These are phyloP conservation scores for Luperina testacea DNA, from an alignment of 2,888 invertebrate genomes.

Conservation along the genomic window DNA sequence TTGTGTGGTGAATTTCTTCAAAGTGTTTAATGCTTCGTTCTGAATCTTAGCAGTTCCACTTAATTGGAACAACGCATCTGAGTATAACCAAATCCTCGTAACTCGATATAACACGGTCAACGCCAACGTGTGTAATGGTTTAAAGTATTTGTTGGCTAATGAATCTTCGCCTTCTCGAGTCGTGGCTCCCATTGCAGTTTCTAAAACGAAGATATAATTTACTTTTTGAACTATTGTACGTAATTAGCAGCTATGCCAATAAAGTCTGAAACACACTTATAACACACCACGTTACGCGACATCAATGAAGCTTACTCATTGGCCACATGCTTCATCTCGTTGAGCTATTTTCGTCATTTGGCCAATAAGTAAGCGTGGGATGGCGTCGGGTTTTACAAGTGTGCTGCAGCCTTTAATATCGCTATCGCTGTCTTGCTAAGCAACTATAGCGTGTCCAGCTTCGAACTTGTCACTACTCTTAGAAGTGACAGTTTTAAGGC, in stretches of 20 bases:
- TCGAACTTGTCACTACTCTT: background rate
- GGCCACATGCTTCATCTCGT: too few relatives aligned
- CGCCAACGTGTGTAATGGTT: slow-evolving; percentile 57
- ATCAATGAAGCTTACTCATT: too few relatives aligned
- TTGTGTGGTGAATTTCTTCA: slow-evolving; percentile 88
- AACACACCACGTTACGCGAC: too few relatives aligned
- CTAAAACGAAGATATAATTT: slow-evolving; percentile 42
- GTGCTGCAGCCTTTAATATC: background rate
- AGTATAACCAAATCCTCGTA: slow-evolving; percentile 59
- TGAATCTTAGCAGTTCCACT: slow-evolving; percentile 34
- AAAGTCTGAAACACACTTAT: too few relatives aligned
- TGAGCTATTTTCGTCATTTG: too few relatives aligned
- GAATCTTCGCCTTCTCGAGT: slow-evolving; percentile 77
- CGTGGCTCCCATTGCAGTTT: slow-evolving; percentile 90
- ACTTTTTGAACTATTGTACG: background rate
- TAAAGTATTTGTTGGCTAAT: slow-evolving; percentile 81
- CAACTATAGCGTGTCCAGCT: background rate
- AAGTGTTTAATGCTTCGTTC: slow-evolving; percentile 72
- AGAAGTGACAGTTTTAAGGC: background rate
- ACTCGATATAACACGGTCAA: slow-evolving; percentile 54
- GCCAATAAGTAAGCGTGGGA: too few relatives aligned
- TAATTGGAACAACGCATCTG: slow-evolving; percentile 39
- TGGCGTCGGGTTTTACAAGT: too few relatives aligned
- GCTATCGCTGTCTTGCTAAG: background rate
- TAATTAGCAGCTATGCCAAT: background rate